Base-by-base conservation (phyloP, 2,888 invertebrate genomes). In the Xanthia togata region DNA sequence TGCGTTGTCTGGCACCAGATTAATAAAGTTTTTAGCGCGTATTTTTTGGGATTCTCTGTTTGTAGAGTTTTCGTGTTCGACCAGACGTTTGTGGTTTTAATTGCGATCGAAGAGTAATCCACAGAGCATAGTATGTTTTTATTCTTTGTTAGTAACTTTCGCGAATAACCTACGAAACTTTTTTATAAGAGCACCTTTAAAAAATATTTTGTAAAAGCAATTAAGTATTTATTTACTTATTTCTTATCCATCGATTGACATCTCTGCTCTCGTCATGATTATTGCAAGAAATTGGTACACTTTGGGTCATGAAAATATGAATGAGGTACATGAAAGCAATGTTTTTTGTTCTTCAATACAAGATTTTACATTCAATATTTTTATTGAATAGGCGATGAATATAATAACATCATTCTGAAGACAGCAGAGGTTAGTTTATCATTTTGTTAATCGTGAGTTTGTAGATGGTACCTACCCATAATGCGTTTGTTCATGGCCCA, bases 1-100 rank as follows among this genome's bases (percentile, higher is more conserved):
- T 38, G 12, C 63, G 31, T 8, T n/a, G 35, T 55, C 26, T 11
- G 68, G 20, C 4, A 60, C 47, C 31, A 83, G 53, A 65, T 78
- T 64, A 78, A 78, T 83, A 78, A 70, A 47, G 12, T 41, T 55
- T 82, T 38, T 26, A 41, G 12, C 23, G 17, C 17, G n/a, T 55
- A 55, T 50, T 35, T 69, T 82, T 59, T 11, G 8, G 14, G 8
- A 20, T 63, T 55, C 9, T 55, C 31, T 35, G 23, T 62, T 79
- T 47, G 20, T 38, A 11, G n/a, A 50, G 20, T 63, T 83, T 78
- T 41, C 9, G 26, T 41, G 31, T 69, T 44, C 9, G 35, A 38
- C n/a, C 47, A 65, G 23, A 55, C 5, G 35, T 47, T 53, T 62
- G 41, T 55, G 47, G 31, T 38, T 82, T 82, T 41, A 55, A 57